Conservation (phyloP, 2,113 vertebrate genomes). For the Ellobius talpinus region DNA sequence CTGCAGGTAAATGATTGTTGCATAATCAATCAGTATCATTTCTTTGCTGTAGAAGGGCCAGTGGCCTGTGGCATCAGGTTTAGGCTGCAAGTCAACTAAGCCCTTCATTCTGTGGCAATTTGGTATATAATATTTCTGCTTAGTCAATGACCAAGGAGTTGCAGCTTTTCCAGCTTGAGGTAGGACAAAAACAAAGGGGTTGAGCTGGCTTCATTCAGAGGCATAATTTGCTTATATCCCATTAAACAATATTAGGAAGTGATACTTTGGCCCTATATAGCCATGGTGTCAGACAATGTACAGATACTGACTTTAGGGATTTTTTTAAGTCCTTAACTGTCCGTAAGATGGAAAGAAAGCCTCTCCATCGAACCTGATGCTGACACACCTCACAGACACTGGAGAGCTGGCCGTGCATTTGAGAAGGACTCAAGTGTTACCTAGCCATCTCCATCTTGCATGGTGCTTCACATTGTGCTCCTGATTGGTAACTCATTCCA, state of each 20-base stretch:
- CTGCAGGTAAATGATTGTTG: background rate
- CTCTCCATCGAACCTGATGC: background rate
- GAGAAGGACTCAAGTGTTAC: background rate
- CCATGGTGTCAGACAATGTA: background rate
- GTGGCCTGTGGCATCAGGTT: background rate
- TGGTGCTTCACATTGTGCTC: background rate
- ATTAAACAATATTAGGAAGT: background rate
- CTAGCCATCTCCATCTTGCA: background rate
- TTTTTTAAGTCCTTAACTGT: background rate
- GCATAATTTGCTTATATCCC: background rate
- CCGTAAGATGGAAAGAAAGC: background rate
- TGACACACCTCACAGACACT: background rate
- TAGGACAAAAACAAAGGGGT: background rate
- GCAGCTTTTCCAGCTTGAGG: background rate
- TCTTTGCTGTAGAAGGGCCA: slow-evolving; percentile 29
- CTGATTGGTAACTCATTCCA: background rate
- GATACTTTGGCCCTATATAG: background rate
- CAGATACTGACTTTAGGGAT: background rate
- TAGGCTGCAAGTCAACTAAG: background rate
- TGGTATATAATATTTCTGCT: background rate
- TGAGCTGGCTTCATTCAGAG: background rate
- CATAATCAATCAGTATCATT: background rate
- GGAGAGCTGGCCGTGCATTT: background rate
- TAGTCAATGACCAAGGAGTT: background rate
- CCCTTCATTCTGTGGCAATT: background rate